Percentiles rank a stretch among this genome's conserved stretches.
These are phyloP conservation scores for Eufriesea mexicana DNA, from an alignment of 1,140 invertebrate genomes.

Conservation along the genomic window DNA sequence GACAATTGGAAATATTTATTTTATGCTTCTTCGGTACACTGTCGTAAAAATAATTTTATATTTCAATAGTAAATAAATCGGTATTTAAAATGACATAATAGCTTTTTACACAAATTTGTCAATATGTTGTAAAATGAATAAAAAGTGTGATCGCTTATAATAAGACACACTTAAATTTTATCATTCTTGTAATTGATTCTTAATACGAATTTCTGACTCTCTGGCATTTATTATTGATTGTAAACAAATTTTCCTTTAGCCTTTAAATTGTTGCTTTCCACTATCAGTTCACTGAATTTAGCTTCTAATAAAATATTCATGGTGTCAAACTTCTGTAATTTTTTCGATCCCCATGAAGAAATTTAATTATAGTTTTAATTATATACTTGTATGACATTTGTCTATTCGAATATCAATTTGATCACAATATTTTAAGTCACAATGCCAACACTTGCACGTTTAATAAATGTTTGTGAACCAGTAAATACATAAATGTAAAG, in stretches of 20 bases:
- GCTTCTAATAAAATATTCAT: slow-evolving; percentile 6
- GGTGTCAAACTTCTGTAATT: not conserved
- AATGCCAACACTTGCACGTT: not conserved
- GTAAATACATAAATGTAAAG: not conserved
- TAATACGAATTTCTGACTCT: not conserved
- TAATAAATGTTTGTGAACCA: not conserved
- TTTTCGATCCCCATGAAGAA: not conserved
- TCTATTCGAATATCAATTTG: not conserved
- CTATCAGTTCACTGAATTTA: slow-evolving; percentile 28
- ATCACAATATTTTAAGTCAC: not conserved
- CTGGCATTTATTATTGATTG: slow-evolving; percentile 18
- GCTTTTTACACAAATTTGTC: not conserved
- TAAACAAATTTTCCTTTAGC: not conserved
- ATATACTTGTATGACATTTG: not conserved
- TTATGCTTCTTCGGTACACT: not conserved
- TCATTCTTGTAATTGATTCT: slow-evolving; percentile 15
- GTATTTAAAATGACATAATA: slow-evolving; percentile 14
- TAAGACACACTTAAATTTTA: slow-evolving; percentile 13
- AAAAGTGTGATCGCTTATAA: not conserved
- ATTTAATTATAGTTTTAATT: not conserved
- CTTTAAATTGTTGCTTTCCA: not conserved
- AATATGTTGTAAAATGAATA: not conserved
- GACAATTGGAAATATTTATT: not conserved
- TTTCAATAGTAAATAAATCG: not conserved
- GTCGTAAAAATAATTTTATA: not conserved